Evolutionary conservation across 2,888 invertebrate genomes (phyloP).

Genomic region (Aquatica leii): DNA sequence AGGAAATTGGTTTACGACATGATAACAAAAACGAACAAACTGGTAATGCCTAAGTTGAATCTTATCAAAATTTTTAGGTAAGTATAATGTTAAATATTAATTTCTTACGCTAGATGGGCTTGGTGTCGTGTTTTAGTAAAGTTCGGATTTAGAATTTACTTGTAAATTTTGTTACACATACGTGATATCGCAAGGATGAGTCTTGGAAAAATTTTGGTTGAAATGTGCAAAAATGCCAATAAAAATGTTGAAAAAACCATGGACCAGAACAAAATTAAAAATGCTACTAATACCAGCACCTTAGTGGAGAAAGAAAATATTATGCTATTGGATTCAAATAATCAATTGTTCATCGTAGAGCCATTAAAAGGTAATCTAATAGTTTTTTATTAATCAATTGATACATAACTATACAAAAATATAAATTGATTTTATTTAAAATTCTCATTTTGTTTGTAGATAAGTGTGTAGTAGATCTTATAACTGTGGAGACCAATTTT

Average conservation of each 20-base stretch:
- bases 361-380: background rate
- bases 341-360: background rate
- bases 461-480: background rate
- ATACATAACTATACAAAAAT: background rate
- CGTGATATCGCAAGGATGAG: background rate
- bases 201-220: background rate
- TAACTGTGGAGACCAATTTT: background rate
- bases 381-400: no score
- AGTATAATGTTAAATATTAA: no score
- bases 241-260: background rate
- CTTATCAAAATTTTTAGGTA: no score
- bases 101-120: no score
- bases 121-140: no score
- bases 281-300: background rate
- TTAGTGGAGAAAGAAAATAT: background rate
- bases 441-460: background rate
- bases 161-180: background rate
- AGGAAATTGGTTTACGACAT: no score
- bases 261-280: background rate
- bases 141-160: background rate
- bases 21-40: no score
- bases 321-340: background rate
- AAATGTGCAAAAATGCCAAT: no score
- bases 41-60: no score
- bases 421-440: background rate